phyloP scores from a whole-genome alignment of 2,888 invertebrate genomes.

The Spicauda simplicius region DNA sequence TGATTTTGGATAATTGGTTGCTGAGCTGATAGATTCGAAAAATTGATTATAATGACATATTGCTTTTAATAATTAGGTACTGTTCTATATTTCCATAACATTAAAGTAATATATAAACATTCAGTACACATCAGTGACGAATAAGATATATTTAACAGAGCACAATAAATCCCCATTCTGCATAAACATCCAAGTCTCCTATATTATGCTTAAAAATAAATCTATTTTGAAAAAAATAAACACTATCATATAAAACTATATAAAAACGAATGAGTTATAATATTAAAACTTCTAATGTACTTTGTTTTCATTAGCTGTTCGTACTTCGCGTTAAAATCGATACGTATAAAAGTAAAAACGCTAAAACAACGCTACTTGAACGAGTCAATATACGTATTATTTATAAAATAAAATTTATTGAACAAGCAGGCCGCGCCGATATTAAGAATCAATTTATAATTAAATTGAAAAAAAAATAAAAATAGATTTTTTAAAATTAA shows the following conservation, averaged over 20 bases:
- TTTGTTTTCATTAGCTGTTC: slow-evolving; percentile 19
- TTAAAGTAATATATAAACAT: too few relatives aligned
- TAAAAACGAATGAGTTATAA: slow-evolving; percentile 18
- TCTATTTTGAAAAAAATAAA: slow-evolving; percentile 34
- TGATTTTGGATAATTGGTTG: too few relatives aligned
- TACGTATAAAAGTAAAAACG: slow-evolving; percentile 55
- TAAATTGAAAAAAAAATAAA: background rate
- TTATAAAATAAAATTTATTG: slow-evolving; percentile 1
- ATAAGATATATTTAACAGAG: background rate
- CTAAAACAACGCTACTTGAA: slow-evolving; percentile 30
- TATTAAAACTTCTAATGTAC: slow-evolving; percentile 35
- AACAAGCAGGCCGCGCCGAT: slow-evolving; percentile 8
- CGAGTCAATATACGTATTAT: slow-evolving; percentile 4
- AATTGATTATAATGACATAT: too few relatives aligned
- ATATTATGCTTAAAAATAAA: slow-evolving; percentile 43
- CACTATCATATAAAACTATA: slow-evolving; percentile 37
- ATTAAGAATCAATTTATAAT: background rate
- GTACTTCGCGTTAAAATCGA: slow-evolving; percentile 32
- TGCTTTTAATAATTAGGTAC: too few relatives aligned
- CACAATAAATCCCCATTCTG: background rate
- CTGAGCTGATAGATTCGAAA: too few relatives aligned
- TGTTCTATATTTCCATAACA: too few relatives aligned
- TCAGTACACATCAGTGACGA: too few relatives aligned
- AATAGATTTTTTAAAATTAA: too few relatives aligned
- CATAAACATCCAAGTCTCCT: background rate